phyloP scores from a whole-genome alignment of 2,888 invertebrate species.

The Therioaphis trifolii region DNA sequence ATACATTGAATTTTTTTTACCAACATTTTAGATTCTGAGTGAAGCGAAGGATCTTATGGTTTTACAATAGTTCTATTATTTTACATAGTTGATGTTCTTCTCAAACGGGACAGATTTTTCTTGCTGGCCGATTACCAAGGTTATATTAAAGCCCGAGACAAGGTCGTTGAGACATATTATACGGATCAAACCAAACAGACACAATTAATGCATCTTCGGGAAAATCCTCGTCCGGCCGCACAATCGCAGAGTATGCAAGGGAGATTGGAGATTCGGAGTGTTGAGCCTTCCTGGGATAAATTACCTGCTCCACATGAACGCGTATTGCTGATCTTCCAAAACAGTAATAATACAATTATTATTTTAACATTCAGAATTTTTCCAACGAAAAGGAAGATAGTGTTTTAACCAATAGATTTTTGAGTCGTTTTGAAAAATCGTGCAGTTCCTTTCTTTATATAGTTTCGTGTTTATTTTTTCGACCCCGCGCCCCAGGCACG shows the following conservation, averaged over 20 bases:
- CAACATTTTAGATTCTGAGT: no score
- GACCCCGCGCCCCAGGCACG: no score
- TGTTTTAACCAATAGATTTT: not conserved
- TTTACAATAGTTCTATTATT: no score
- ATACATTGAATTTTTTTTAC: no score
- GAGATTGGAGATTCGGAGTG: slow-evolving; percentile 99
- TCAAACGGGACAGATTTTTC: slow-evolving; percentile 94
- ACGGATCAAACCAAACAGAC: slow-evolving; percentile 94
- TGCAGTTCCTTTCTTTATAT: slow-evolving; percentile 45
- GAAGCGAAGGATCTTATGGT: no score
- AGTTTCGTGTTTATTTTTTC: slow-evolving; percentile 20
- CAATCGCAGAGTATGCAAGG: slow-evolving; percentile 94
- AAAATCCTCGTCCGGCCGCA: slow-evolving; percentile 98
- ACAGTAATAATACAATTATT: slow-evolving; percentile 10
- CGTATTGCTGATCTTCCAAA: slow-evolving; percentile 59
- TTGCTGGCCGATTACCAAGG: slow-evolving; percentile 95
- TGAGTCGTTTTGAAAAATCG: slow-evolving; percentile 16
- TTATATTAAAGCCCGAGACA: slow-evolving; percentile 93
- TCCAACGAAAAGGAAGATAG: slow-evolving; percentile 3
- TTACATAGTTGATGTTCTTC: slow-evolving; percentile 88
- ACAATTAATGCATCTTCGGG: slow-evolving; percentile 97
- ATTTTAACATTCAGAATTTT: not conserved
- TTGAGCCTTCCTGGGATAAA: slow-evolving; percentile 91
- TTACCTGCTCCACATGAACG: slow-evolving; percentile 88
- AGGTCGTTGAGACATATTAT: slow-evolving; percentile 82